Conservation (phyloP, 2,888 invertebrate species). For the Muschampia plurimacula region DNA sequence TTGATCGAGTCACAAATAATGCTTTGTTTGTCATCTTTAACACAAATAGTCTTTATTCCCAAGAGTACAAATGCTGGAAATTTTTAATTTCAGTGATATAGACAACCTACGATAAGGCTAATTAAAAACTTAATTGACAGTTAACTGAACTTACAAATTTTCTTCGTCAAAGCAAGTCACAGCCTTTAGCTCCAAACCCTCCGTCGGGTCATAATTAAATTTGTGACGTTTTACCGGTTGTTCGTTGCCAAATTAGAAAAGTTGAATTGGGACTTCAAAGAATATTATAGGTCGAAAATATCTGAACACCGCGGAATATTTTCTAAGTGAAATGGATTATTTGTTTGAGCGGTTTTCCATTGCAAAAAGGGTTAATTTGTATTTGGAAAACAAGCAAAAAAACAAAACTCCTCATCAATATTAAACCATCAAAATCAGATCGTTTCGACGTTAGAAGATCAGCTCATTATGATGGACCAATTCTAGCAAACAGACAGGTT, state of each 20-base stretch:
- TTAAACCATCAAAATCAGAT: too few species aligned
- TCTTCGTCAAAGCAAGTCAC: slow-evolving; percentile 32
- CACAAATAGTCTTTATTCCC: too few species aligned
- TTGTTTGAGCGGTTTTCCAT: neutral
- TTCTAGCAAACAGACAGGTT: too few species aligned
- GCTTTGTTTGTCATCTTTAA: too few species aligned
- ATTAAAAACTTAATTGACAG: slow-evolving; percentile 37
- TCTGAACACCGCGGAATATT: slow-evolving; percentile 36
- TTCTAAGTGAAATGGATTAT: neutral
- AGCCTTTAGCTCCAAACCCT: slow-evolving; percentile 46
- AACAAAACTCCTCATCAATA: too few species aligned
- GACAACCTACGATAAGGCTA: slow-evolving; percentile 27
- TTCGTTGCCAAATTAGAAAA: slow-evolving; percentile 60
- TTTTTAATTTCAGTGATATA: slow-evolving; percentile 16
- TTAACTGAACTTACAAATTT: slow-evolving; percentile 35
- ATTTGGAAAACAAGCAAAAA: neutral
- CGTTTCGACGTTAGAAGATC: too few species aligned
- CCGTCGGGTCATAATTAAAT: slow-evolving; percentile 58
- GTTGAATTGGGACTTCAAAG: slow-evolving; percentile 51
- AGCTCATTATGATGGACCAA: too few species aligned
- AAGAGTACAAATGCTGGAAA: too few species aligned
- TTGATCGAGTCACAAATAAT: too few species aligned
- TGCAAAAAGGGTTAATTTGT: neutral
- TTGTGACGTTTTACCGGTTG: slow-evolving; percentile 54
- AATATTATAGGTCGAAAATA: slow-evolving; percentile 50